phyloP scores from a whole-genome alignment of 2,113 vertebrate genomes.

The Camelus dromedarius region DNA sequence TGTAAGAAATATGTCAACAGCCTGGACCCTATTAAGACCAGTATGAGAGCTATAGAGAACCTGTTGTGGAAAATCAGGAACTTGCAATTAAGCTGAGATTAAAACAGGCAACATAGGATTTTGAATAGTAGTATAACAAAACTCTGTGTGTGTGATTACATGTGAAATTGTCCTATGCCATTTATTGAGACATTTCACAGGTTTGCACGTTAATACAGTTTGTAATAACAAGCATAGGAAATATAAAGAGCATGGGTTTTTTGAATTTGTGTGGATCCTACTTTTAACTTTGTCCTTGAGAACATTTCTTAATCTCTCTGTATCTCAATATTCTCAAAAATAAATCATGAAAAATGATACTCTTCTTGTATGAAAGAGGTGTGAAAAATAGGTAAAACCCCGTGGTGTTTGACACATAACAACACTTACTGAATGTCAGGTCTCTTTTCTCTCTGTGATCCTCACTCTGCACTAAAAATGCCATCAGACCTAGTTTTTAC shows the following conservation, averaged over 20 bases:
- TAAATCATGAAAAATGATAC: background rate
- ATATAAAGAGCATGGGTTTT: background rate
- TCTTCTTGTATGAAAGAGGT: background rate
- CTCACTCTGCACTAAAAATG: background rate
- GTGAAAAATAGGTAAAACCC: background rate
- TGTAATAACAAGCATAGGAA: background rate
- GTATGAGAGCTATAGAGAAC: background rate
- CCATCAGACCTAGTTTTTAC: background rate
- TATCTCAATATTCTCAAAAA: background rate
- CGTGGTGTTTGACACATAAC: background rate
- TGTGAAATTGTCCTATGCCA: background rate
- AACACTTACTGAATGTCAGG: background rate
- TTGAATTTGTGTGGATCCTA: background rate
- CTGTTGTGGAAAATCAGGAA: background rate
- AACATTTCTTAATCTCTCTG: constrained; percentile 3
- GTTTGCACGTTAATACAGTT: background rate
- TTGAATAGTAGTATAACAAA: background rate
- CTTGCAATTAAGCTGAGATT: background rate
- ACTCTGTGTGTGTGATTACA: background rate
- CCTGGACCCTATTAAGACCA: background rate
- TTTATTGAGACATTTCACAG: background rate
- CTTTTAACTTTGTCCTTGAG: background rate
- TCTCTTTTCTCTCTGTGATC: background rate
- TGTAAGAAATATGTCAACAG: background rate
- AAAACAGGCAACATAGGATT: background rate